These are phyloP conservation scores for Antigone vipio DNA, from an alignment of 2,113 vertebrate species.

Conservation along the genomic window DNA sequence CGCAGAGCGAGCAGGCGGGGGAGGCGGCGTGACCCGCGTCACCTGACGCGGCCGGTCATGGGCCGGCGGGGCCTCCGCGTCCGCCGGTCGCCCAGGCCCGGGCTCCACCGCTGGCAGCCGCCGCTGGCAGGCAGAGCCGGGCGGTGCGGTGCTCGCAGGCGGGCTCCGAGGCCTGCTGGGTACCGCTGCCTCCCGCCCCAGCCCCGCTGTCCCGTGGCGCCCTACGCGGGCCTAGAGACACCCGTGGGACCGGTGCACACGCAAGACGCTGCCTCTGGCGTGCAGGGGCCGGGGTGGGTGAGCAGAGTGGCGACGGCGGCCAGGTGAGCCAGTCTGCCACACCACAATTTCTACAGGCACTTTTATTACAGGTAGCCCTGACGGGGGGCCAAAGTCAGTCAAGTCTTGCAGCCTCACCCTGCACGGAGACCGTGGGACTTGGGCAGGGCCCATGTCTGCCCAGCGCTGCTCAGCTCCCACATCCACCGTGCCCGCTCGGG, in stretches of 20 bases:
- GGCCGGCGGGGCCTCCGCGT: background rate
- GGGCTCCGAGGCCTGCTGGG: background rate
- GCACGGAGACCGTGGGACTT: accelerated
- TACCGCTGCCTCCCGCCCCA: background rate
- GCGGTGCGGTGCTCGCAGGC: background rate
- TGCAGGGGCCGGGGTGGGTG: background rate
- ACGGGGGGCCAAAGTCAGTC: accelerated
- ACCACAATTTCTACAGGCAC: background rate
- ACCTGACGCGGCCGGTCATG: constrained; percentile 71
- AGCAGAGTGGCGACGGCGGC: background rate
- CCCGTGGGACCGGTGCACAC: background rate
- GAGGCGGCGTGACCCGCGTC: constrained; percentile 77
- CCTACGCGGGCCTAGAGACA: background rate
- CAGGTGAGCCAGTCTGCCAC: background rate
- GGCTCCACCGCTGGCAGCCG: background rate
- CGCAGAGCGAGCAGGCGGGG: constrained; percentile 15
- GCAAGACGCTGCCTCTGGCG: background rate
- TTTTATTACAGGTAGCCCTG: no score
- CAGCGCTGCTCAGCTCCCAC: accelerated
- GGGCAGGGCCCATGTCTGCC: background rate
- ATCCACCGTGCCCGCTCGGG: accelerated
- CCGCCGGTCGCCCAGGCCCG: background rate
- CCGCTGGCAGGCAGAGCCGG: background rate
- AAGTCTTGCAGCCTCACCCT: background rate
- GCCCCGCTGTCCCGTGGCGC: background rate